These are phyloP conservation scores for Euproctis similis DNA, from an alignment of 2,888 invertebrate genomes.

Conservation along the genomic window DNA sequence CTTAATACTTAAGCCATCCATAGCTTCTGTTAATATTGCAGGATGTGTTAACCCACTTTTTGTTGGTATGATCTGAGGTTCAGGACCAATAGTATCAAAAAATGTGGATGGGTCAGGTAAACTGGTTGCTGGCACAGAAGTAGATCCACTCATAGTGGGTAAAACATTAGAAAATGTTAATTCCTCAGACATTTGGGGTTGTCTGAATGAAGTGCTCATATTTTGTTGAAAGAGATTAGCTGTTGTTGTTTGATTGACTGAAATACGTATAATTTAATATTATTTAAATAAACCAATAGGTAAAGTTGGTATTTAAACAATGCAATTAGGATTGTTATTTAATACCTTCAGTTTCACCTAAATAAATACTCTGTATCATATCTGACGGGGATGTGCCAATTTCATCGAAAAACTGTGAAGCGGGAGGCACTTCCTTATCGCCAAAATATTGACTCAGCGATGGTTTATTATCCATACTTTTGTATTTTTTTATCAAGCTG, in stretches of 20 bases:
- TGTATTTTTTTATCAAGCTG: too few species aligned
- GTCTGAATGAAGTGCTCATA: conserved; percentile 46
- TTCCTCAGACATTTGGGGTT: conserved; percentile 41
- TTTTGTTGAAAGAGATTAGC: conserved; percentile 39
- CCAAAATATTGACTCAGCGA: conserved; percentile 77
- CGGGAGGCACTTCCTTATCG: conserved; percentile 53
- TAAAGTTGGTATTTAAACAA: too few species aligned
- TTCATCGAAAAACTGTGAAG: conserved; percentile 69
- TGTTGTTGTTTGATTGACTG: conserved; percentile 27
- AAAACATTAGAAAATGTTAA: conserved; percentile 47
- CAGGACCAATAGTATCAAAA: conserved; percentile 67
- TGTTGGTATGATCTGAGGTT: conserved; percentile 40
- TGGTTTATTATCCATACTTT: conserved; percentile 69
- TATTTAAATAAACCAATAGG: too few species aligned
- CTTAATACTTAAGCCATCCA: conserved; percentile 57
- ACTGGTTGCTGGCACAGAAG: conserved; percentile 52
- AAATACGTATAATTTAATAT: background rate
- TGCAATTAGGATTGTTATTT: conserved; percentile 3
- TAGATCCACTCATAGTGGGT: conserved; percentile 50
- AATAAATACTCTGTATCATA: conserved; percentile 66
- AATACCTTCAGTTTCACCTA: conserved; percentile 55
- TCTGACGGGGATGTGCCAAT: conserved; percentile 66
- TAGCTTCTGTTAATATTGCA: conserved; percentile 44
- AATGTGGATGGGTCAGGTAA: conserved; percentile 69
- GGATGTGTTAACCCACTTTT: conserved; percentile 42